These are phyloP conservation scores for Caretta caretta DNA, from an alignment of 2,113 vertebrate species.

Conservation along the genomic window DNA sequence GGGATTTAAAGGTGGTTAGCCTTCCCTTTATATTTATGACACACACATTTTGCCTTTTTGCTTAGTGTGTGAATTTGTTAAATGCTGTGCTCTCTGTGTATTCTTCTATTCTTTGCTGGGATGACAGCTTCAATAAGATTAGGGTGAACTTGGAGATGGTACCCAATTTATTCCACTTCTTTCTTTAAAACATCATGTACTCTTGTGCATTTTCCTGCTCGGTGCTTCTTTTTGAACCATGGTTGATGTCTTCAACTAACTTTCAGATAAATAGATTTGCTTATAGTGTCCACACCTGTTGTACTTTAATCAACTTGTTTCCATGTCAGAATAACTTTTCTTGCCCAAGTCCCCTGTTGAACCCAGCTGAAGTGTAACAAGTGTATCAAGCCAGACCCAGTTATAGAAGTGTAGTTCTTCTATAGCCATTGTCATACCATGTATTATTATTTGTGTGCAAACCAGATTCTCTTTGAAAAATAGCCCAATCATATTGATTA, in stretches of 20 bases:
- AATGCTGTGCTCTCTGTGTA: neutral
- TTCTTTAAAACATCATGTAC: neutral
- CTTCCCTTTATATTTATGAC: too few species aligned
- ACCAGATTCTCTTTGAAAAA: slow-evolving; percentile 11
- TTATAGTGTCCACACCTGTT: slow-evolving; percentile 1
- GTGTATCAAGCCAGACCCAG: slow-evolving; percentile 9
- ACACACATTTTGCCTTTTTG: neutral
- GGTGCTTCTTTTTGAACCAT: neutral
- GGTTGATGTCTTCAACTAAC: neutral
- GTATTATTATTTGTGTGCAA: slow-evolving; percentile 1
- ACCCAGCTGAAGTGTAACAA: slow-evolving; percentile 15
- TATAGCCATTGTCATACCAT: neutral
- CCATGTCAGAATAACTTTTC: slow-evolving; percentile 27
- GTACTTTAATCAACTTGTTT: slow-evolving; percentile 26
- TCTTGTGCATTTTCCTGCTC: neutral
- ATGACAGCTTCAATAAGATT: neutral
- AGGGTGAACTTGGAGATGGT: neutral
- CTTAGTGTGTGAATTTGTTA: neutral
- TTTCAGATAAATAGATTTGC: slow-evolving; percentile 30
- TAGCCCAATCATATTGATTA: neutral
- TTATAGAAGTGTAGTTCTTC: neutral
- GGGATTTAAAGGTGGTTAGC: too few species aligned
- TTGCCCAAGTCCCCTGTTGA: slow-evolving; percentile 1
- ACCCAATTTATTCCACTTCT: neutral
- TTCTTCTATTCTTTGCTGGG: neutral